Evolutionary conservation across 2,113 vertebrate genomes (phyloP), one percentile per base, ranked within the genome.

Genomic region (Lampris incognitus): DNA sequence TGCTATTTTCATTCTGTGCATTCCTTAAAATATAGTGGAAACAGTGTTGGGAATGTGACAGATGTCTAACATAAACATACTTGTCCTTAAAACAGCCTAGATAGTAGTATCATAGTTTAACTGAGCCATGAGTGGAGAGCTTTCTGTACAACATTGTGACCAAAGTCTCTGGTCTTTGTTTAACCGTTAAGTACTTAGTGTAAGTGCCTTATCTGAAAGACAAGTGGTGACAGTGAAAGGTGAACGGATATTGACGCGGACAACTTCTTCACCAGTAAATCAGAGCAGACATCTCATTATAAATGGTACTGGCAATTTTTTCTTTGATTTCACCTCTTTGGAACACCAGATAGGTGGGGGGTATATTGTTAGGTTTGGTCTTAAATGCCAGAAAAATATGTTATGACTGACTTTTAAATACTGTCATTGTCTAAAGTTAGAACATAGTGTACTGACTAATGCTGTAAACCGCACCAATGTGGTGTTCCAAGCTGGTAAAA

Each of bases 201-300:
- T 72, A 24, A 82, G 38, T 0, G 74, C 83, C 84, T 84, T 60
- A 66, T 84, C 74, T 50, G 0, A 37, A 79, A 83, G 71, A 85
- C 82, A n/a, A 38, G 65, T 1, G 0, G 0, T 1, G 4, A 6
- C 46, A 38, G 68, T 59, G 8, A 46, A 46, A 42, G 36, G 4
- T 7, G 44, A 46, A 46, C 44, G 7, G 44, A 7, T 46, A 7
- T 5, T 7, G 44, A 7, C 44, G 4, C 44, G 7, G 44, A 46
- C 7, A 1, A 7, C 44, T 7, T 46, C 2, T 46, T 72, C 11
- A 44, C 41, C 40, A 2, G 9, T 1, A 36, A 81, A 68, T 67
- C 79, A 38, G 2, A n/a, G 76, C 66, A 78, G 46, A 37, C 5
- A 38, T 48, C 36, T 24, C 0, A 10, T 59, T 9, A 44, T n/a